These are phyloP conservation scores for Scophthalmus maximus DNA, from an alignment of 2,113 vertebrate genomes.

Conservation along the genomic window DNA sequence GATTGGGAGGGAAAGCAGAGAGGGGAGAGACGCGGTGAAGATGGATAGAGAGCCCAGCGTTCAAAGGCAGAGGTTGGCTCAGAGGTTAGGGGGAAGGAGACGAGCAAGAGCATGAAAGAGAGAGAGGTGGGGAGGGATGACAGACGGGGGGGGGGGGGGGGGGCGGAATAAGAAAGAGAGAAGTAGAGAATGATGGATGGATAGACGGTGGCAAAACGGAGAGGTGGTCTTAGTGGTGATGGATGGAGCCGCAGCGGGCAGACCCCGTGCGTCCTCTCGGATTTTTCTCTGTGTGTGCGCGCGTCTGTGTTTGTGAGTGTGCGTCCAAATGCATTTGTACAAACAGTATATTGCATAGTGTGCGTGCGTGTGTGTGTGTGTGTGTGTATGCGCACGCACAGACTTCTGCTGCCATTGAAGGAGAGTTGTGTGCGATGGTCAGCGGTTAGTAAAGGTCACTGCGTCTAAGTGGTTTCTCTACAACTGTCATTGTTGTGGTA, in stretches of 20 bases:
- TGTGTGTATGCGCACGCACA: not conserved
- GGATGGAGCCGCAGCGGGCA: slow-evolving; percentile 56
- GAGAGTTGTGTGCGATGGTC: slow-evolving; percentile 15
- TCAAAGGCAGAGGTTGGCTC: slow-evolving; percentile 66
- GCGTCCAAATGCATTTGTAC: not conserved
- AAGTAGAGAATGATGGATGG: slow-evolving; percentile 69
- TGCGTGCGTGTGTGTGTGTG: slow-evolving; percentile 1
- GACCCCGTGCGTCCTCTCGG: slow-evolving; percentile 34
- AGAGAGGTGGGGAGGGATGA: slow-evolving; percentile 54
- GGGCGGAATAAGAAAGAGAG: too few relatives aligned
- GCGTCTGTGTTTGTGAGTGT: too few relatives aligned
- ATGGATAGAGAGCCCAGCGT: slow-evolving; percentile 48
- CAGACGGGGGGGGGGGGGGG: too few relatives aligned
- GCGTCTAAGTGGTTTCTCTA: slow-evolving; percentile 20
- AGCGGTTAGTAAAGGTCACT: slow-evolving; percentile 33
- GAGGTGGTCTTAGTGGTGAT: slow-evolving; percentile 70
- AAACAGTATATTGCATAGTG: slow-evolving; percentile 1
- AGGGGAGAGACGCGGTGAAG: slow-evolving; percentile 36
- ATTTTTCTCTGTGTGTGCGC: slow-evolving; percentile 15
- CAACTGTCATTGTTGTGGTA: slow-evolving; percentile 1
- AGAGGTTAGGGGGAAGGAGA: slow-evolving; percentile 58
- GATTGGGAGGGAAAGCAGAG: slow-evolving; percentile 45
- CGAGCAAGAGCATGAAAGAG: slow-evolving; percentile 23
- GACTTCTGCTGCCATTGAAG: not conserved
- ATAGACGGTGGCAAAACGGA: slow-evolving; percentile 59